Conservation (phyloP, 2,888 invertebrate genomes). For the Eupeodes luniger region DNA sequence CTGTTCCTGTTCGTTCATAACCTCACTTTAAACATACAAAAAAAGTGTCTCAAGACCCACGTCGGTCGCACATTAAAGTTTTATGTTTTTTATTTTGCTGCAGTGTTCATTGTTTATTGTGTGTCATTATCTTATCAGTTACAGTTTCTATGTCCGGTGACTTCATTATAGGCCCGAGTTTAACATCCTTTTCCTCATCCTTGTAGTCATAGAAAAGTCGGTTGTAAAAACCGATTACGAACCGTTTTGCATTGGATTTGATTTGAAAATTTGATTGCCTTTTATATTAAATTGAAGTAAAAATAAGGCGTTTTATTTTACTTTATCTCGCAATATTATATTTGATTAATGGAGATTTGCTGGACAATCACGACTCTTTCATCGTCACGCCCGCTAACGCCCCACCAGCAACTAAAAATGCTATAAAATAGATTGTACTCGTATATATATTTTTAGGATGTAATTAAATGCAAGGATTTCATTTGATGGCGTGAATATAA, state of each 20-base stretch:
- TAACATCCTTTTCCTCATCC: not conserved
- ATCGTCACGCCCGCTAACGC: no score
- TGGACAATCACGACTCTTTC: slow-evolving; percentile 24
- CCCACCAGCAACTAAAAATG: not conserved
- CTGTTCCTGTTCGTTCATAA: not conserved
- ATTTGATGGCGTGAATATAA: slow-evolving; percentile 36
- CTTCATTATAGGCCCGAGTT: not conserved
- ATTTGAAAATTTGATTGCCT: slow-evolving; percentile 56
- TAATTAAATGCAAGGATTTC: slow-evolving; percentile 37
- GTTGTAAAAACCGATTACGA: slow-evolving; percentile 52
- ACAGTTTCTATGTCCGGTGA: not conserved
- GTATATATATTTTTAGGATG: slow-evolving; percentile 16
- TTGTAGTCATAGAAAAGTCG: not conserved
- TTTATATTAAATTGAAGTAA: slow-evolving; percentile 42
- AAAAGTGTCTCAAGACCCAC: not conserved
- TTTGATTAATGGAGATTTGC: slow-evolving; percentile 31
- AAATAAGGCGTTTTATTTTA: slow-evolving; percentile 14
- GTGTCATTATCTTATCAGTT: slow-evolving; percentile 35
- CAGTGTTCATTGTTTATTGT: not conserved
- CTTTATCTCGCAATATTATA: slow-evolving; percentile 48
- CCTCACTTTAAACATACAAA: slow-evolving; percentile 1
- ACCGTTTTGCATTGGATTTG: slow-evolving; percentile 53
- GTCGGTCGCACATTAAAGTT: slow-evolving; percentile 9
- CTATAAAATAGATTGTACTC: slow-evolving; percentile 41
- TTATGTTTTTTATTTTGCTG: not conserved